Evolutionary conservation across 2,888 invertebrate genomes (phyloP).

Genomic region (Stomorhina lunata): DNA sequence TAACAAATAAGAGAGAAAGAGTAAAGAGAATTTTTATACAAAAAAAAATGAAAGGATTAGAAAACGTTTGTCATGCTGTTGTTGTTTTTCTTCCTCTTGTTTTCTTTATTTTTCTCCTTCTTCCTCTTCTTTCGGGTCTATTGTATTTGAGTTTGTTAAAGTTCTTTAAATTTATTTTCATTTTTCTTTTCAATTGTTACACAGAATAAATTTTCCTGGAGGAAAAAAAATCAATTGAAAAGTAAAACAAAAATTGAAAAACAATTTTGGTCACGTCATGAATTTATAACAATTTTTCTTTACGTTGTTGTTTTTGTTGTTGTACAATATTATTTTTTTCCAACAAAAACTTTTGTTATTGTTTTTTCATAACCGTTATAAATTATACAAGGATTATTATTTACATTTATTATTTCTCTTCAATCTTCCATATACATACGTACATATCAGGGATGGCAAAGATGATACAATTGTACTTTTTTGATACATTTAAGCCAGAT

Average conservation of each 20-base stretch:
- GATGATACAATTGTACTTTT: too few relatives aligned
- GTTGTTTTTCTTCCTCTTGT: conserved; percentile 2
- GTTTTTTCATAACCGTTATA: conserved; percentile 54
- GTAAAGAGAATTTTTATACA: conserved; percentile 1
- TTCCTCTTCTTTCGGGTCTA: conserved; percentile 1
- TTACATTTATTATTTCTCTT: conserved; percentile 6
- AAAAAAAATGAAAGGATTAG: conserved; percentile 40
- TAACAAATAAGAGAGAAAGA: neutral
- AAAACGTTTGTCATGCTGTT: conserved; percentile 49
- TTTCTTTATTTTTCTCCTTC: too few relatives aligned
- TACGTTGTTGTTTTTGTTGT: neutral
- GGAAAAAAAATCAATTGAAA: conserved; percentile 46
- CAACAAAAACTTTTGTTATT: conserved; percentile 16
- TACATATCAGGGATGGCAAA: neutral
- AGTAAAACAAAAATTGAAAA: conserved; percentile 49
- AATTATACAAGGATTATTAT: conserved; percentile 50
- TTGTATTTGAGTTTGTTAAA: conserved; percentile 24
- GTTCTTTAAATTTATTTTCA: conserved; percentile 11
- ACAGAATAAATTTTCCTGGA: neutral
- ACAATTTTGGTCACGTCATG: conserved; percentile 58
- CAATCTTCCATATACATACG: neutral
- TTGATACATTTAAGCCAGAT: too few relatives aligned
- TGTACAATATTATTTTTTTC: conserved; percentile 12
- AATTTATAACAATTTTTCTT: conserved; percentile 39
- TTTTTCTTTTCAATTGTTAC: conserved; percentile 21